phyloP scores from a whole-genome alignment of 1,140 invertebrate genomes.

The Pseudomyrmex gracilis region DNA sequence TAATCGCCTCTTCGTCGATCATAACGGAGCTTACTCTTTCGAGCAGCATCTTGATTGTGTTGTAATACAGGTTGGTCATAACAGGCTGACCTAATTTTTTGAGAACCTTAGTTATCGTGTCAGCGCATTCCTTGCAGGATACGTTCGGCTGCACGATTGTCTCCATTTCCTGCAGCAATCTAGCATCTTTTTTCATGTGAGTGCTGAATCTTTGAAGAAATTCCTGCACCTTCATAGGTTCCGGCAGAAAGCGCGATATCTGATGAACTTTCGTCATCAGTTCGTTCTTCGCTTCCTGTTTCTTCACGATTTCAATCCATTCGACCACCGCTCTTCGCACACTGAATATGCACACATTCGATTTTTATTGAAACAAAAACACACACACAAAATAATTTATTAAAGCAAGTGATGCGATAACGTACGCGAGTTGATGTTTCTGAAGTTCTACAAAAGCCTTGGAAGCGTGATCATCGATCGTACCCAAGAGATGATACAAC shows the following conservation, averaged over 20 bases:
- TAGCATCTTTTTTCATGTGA: slow-evolving; percentile 92
- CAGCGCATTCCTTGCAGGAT: slow-evolving; percentile 95
- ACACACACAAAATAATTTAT: background rate
- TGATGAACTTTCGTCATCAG: slow-evolving; percentile 87
- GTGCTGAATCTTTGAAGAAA: slow-evolving; percentile 95
- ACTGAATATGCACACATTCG: slow-evolving; percentile 79
- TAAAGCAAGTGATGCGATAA: slow-evolving; percentile 53
- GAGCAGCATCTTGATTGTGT: slow-evolving; percentile 97
- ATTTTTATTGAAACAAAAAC: slow-evolving; percentile 36
- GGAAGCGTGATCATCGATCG: slow-evolving; percentile 97
- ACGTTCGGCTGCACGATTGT: slow-evolving; percentile 94
- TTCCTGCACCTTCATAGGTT: slow-evolving; percentile 96
- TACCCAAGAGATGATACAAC: slow-evolving; percentile 95
- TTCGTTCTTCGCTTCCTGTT: slow-evolving; percentile 90
- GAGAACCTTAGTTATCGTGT: slow-evolving; percentile 91
- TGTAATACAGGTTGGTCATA: slow-evolving; percentile 98
- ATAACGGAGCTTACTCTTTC: slow-evolving; percentile 98
- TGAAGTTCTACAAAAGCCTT: slow-evolving; percentile 98
- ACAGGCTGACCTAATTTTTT: slow-evolving; percentile 97
- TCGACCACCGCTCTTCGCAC: slow-evolving; percentile 94
- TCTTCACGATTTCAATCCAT: slow-evolving; percentile 93
- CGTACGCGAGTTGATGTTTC: slow-evolving; percentile 93
- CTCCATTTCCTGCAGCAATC: slow-evolving; percentile 94
- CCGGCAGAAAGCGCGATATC: slow-evolving; percentile 93
- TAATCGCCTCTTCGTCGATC: slow-evolving; percentile 95